Evolutionary conservation across 2,113 vertebrate species (phyloP).

Genomic region (Sturnus vulgaris): DNA sequence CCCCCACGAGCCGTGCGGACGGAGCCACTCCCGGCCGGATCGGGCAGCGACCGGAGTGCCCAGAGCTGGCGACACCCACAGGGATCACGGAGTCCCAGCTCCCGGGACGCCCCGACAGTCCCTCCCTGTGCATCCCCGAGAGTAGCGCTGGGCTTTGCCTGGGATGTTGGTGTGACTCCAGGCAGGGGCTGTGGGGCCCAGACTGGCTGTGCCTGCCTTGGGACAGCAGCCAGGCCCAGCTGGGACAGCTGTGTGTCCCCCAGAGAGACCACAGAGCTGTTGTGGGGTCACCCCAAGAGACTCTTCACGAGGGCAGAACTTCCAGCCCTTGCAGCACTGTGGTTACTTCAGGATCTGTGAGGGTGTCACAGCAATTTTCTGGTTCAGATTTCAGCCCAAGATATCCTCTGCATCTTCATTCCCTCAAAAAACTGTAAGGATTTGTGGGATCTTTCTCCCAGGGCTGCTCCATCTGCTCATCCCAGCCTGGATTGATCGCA

Average conservation of each 20-base stretch:
- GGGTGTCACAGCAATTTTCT: background rate
- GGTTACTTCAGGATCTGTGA: fast-evolving
- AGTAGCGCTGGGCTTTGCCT: background rate
- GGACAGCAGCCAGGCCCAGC: background rate
- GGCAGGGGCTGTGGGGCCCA: background rate
- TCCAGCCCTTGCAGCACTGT: background rate
- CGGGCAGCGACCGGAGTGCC: background rate
- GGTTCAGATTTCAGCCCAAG: background rate
- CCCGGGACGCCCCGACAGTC: fast-evolving
- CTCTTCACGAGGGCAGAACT: fast-evolving
- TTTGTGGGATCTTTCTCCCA: no score
- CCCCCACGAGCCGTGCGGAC: no score
- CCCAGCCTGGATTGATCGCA: background rate
- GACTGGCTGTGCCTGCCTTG: fast-evolving
- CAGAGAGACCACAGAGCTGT: fast-evolving
- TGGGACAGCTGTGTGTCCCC: background rate
- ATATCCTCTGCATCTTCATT: background rate
- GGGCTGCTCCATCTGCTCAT: background rate
- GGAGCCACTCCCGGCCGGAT: background rate
- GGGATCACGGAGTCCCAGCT: background rate
- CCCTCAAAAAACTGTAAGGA: fast-evolving
- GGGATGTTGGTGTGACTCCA: fast-evolving
- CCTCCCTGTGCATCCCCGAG: fast-evolving
- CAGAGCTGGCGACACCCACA: background rate
- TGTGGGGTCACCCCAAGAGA: background rate